Evolutionary conservation across 1,140 invertebrate genomes (phyloP).

Genomic region (Wiebesia pumilae): DNA sequence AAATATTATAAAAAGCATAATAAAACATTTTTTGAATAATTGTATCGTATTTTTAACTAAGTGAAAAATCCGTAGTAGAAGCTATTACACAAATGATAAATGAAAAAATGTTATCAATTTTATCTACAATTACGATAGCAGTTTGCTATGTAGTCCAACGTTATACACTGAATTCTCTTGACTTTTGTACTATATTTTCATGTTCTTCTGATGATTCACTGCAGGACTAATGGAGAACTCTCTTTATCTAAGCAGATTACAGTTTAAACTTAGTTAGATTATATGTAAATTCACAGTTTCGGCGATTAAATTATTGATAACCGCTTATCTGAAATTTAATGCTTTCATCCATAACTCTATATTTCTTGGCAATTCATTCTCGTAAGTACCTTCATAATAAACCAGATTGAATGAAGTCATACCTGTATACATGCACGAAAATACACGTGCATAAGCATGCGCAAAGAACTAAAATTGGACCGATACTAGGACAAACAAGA

Average conservation of each 20-base stretch:
- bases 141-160: background rate
- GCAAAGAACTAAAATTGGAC: no score
- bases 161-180: background rate
- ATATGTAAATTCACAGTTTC: constrained; percentile 7
- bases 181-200: background rate
- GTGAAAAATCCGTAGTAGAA: background rate
- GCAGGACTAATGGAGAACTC: constrained; percentile 23
- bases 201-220: background rate
- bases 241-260: background rate
- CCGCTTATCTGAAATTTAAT: background rate
- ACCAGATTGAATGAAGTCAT: background rate
- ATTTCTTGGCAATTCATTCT: background rate
- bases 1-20: no score
- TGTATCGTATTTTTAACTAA: background rate
- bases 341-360: background rate
- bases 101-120: no score
- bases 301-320: background rate
- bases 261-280: background rate
- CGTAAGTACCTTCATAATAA: background rate
- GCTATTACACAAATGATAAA: background rate
- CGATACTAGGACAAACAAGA: no score
- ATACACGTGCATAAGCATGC: background rate
- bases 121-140: constrained; percentile 6
- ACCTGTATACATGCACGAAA: background rate
- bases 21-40: no score